phyloP scores from a whole-genome alignment of 1,140 invertebrate species.

The Macrostomum lignano region DNA sequence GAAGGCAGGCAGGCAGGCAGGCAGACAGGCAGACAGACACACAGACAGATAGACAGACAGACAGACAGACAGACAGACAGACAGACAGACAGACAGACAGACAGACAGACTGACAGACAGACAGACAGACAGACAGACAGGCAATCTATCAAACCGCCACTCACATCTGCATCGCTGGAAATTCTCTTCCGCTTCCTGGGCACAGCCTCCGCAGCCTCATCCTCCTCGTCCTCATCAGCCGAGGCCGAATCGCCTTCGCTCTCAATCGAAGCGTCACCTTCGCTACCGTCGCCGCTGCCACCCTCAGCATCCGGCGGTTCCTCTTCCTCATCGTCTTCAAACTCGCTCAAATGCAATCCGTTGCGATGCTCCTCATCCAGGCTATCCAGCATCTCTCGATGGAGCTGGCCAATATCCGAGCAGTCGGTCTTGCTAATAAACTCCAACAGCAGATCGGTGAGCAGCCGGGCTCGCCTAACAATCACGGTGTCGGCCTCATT shows the following conservation, averaged over 20 bases:
- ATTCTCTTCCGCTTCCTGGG: not conserved
- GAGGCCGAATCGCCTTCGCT: not conserved
- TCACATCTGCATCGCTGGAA: not conserved
- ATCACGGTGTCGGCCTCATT: conserved; percentile 60
- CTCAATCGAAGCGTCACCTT: not conserved
- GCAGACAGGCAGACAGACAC: too few species aligned
- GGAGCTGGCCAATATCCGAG: not conserved
- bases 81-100: too few species aligned
- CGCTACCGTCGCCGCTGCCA: not conserved
- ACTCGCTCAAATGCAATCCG: not conserved
- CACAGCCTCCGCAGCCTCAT: conserved; percentile 9
- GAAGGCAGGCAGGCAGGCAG: too few species aligned
- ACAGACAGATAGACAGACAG: too few species aligned
- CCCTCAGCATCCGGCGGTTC: not conserved
- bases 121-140: too few species aligned
- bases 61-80: too few species aligned
- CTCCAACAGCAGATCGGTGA: conserved; percentile 54
- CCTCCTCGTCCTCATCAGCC: conserved; percentile 3
- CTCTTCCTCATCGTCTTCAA: not conserved
- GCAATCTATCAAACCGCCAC: too few species aligned
- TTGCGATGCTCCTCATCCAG: not conserved
- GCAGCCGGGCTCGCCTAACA: conserved; percentile 56
- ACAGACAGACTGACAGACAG: too few species aligned
- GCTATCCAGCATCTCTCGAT: not conserved
- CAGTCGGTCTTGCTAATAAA: conserved; percentile 42